Conservation (phyloP, 2,888 invertebrate genomes). For the Oligia strigilis region DNA sequence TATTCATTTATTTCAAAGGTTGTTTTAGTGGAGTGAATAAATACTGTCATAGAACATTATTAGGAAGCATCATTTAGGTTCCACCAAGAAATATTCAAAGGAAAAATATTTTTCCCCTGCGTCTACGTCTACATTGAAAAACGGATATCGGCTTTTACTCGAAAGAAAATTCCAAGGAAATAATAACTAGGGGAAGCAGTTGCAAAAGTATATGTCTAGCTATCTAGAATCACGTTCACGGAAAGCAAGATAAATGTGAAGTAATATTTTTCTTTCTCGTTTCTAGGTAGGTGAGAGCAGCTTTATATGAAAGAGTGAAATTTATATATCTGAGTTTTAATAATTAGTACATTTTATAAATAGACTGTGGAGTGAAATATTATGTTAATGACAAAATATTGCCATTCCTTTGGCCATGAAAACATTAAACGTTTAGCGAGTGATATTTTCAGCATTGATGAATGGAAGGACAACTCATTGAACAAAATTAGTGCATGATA, state of each 20-base stretch:
- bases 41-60: not conserved
- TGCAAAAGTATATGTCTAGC: conserved; percentile 7
- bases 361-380: not conserved
- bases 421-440: not conserved
- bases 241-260: conserved; percentile 5
- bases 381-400: conserved; percentile 1
- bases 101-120: not conserved
- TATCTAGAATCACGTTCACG: conserved; percentile 6
- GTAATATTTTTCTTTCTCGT: conserved; percentile 2
- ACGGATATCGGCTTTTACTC: conserved; percentile 10
- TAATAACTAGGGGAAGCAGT: not conserved
- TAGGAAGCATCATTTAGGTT: not conserved
- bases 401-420: not conserved
- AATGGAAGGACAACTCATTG: conserved; percentile 32
- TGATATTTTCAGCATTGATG: conserved; percentile 15
- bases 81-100: not conserved
- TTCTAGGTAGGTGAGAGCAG: conserved; percentile 1
- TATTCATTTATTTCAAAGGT: not conserved
- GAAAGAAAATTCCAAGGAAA: conserved; percentile 23
- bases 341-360: not conserved
- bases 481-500: conserved; percentile 27
- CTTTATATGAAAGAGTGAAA: conserved; percentile 1
- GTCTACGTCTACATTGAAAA: conserved; percentile 7
- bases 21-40: not conserved
- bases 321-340: not conserved